Evolutionary conservation across 2,888 invertebrate genomes (phyloP).

Genomic region (Thyatira batis): DNA sequence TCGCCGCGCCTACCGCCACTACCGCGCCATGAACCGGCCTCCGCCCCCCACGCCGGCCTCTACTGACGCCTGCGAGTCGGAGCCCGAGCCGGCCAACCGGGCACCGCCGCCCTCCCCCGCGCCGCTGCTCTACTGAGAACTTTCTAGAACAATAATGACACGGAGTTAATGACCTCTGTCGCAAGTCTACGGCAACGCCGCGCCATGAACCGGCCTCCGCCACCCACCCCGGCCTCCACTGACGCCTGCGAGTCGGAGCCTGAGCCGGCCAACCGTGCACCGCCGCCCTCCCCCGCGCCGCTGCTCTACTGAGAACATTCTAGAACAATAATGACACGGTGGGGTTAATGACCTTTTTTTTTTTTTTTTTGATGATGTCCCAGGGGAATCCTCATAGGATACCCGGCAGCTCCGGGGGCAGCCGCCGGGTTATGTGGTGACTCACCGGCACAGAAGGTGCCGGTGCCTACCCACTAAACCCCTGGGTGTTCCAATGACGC

Average conservation of each 20-base stretch:
- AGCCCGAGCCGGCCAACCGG: constrained; percentile 89
- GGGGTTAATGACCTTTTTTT: too few species aligned
- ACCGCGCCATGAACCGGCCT: constrained; percentile 91
- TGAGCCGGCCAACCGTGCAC: constrained; percentile 90
- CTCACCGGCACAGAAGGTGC: too few species aligned
- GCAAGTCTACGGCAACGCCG: constrained; percentile 87
- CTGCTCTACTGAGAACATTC: constrained; percentile 36
- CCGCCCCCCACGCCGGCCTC: constrained; percentile 98
- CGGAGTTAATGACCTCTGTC: too few species aligned
- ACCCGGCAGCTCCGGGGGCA: too few species aligned
- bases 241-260: constrained; percentile 94
- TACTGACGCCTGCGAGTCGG: constrained; percentile 95
- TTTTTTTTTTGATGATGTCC: too few species aligned
- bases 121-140: constrained; percentile 48
- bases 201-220: constrained; percentile 94
- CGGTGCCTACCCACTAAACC: too few species aligned
- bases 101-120: constrained; percentile 95
- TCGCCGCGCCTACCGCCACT: constrained; percentile 89
- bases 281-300: constrained; percentile 93
- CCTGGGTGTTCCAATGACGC: too few species aligned
- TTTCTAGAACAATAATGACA: too few species aligned
- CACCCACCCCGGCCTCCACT: constrained; percentile 97
- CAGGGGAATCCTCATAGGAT: too few species aligned
- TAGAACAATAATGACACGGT: too few species aligned
- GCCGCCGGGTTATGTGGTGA: too few species aligned